A percentile compares a stretch with the other conserved stretches of the same genome.
Conservation (phyloP, 1,140 invertebrate species). For the Tetramorium simillimum region DNA sequence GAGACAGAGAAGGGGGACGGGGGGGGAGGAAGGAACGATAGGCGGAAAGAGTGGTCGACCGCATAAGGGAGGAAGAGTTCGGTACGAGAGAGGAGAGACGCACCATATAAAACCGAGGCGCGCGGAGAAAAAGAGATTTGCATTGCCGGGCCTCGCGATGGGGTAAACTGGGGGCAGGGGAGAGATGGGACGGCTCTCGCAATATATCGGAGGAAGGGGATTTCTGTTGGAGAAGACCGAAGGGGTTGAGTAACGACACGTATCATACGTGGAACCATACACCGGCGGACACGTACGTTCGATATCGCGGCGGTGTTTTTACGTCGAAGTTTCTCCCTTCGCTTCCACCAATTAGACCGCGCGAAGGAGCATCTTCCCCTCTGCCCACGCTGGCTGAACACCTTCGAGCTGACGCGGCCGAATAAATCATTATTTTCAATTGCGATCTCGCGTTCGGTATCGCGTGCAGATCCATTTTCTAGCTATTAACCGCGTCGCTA, state of each 20-base stretch:
- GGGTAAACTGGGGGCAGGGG: slow-evolving; percentile 44
- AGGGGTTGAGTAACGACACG: slow-evolving; percentile 77
- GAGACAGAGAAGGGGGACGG: too few relatives aligned
- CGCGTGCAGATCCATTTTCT: not conserved
- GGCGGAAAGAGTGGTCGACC: slow-evolving; percentile 73
- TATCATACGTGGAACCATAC: slow-evolving; percentile 78
- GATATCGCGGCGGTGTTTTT: slow-evolving; percentile 76
- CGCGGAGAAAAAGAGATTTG: slow-evolving; percentile 83
- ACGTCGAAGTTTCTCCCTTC: slow-evolving; percentile 74
- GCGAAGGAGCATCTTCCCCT: slow-evolving; percentile 64
- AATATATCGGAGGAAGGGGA: slow-evolving; percentile 63
- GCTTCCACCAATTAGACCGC: slow-evolving; percentile 76
- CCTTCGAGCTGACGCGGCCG: slow-evolving; percentile 14
- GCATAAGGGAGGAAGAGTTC: slow-evolving; percentile 67
- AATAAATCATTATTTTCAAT: slow-evolving; percentile 38
- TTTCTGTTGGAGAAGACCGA: slow-evolving; percentile 69
- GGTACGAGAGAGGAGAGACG: slow-evolving; percentile 66
- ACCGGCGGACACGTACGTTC: slow-evolving; percentile 77
- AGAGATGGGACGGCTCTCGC: slow-evolving; percentile 44
- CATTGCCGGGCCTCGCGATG: slow-evolving; percentile 73
- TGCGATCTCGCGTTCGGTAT: not conserved
- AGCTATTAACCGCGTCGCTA: not conserved
- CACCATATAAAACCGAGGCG: slow-evolving; percentile 83
- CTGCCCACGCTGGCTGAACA: slow-evolving; percentile 13
- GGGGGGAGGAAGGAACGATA: slow-evolving; percentile 65